Conservation (phyloP, 1,140 invertebrate species). For the Zelostemma sp. region DNA sequence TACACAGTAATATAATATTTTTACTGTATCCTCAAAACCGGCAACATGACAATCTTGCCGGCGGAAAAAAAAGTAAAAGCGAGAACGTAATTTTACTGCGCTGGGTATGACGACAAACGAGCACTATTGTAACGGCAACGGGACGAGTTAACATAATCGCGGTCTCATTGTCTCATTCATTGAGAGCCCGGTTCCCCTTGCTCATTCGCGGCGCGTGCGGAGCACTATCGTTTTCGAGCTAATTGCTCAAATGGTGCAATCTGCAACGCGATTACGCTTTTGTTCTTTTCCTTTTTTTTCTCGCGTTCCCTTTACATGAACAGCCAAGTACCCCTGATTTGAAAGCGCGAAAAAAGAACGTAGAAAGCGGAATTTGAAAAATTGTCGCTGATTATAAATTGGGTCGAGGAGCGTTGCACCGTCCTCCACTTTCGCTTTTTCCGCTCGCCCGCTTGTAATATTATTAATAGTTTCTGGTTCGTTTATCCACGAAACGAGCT, state of each 20-base stretch:
- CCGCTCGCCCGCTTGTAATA: slow-evolving; percentile 53
- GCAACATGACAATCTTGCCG: no score
- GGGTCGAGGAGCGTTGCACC: slow-evolving; percentile 41
- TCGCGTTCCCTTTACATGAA: background rate
- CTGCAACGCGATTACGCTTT: slow-evolving; percentile 49
- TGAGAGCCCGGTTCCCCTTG: slow-evolving; percentile 38
- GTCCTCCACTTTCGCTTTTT: slow-evolving; percentile 65
- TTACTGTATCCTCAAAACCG: no score
- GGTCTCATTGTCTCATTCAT: slow-evolving; percentile 62
- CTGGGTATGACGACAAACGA: background rate
- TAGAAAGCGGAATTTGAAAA: slow-evolving; percentile 22
- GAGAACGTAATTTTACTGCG: no score
- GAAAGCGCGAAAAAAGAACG: no score
- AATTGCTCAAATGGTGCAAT: slow-evolving; percentile 65
- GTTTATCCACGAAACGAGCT: slow-evolving; percentile 62
- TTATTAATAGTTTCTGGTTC: slow-evolving; percentile 68
- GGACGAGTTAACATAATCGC: slow-evolving; percentile 37
- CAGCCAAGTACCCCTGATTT: no score
- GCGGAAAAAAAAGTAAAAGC: no score
- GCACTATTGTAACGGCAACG: slow-evolving; percentile 23
- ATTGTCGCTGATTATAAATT: slow-evolving; percentile 25
- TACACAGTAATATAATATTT: no score
- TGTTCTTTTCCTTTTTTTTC: slow-evolving; percentile 1
- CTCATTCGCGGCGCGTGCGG: slow-evolving; percentile 57
- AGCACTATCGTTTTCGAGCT: slow-evolving; percentile 49